Percentiles rank a stretch among this genome's conserved stretches.
These are phyloP conservation scores for Myathropa florea DNA, from an alignment of 2,888 invertebrate genomes.

Conservation along the genomic window DNA sequence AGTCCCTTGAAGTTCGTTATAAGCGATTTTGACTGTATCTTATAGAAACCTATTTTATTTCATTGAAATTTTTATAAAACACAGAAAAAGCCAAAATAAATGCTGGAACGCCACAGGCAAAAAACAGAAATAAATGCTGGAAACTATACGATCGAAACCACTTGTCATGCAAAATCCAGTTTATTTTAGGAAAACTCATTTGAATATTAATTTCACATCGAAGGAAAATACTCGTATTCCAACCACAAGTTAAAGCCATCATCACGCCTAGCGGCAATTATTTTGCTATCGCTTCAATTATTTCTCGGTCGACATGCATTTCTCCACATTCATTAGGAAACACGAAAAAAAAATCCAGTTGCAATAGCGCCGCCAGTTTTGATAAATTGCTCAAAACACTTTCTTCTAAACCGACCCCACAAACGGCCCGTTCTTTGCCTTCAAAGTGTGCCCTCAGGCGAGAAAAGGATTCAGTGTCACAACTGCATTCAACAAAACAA, in stretches of 20 bases:
- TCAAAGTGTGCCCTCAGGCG: conserved; percentile 50
- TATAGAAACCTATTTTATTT: too few species aligned
- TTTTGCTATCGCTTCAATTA: conserved; percentile 41
- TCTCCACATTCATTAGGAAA: conserved; percentile 8
- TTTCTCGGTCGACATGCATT: conserved; percentile 36
- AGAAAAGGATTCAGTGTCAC: conserved; percentile 58
- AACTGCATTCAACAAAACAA: not conserved
- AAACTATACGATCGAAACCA: too few species aligned
- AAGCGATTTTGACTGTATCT: too few species aligned
- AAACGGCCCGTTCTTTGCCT: conserved; percentile 6
- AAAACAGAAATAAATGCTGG: too few species aligned
- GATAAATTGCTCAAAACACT: conserved; percentile 59
- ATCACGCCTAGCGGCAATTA: conserved; percentile 13
- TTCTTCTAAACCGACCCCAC: conserved; percentile 33
- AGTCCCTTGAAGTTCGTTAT: too few species aligned
- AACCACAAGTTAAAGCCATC: not conserved
- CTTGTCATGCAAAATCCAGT: too few species aligned
- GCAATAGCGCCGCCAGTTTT: conserved; percentile 17
- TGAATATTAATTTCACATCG: not conserved
- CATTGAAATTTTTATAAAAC: too few species aligned
- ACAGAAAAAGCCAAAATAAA: too few species aligned
- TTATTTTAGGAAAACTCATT: not conserved
- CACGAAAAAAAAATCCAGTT: not conserved
- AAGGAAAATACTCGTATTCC: too few species aligned
- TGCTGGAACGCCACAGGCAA: too few species aligned